A percentile compares a stretch with the other conserved stretches of the same genome.
Conservation (phyloP, 1,140 invertebrate genomes). For the Marisa cornuarietis region DNA sequence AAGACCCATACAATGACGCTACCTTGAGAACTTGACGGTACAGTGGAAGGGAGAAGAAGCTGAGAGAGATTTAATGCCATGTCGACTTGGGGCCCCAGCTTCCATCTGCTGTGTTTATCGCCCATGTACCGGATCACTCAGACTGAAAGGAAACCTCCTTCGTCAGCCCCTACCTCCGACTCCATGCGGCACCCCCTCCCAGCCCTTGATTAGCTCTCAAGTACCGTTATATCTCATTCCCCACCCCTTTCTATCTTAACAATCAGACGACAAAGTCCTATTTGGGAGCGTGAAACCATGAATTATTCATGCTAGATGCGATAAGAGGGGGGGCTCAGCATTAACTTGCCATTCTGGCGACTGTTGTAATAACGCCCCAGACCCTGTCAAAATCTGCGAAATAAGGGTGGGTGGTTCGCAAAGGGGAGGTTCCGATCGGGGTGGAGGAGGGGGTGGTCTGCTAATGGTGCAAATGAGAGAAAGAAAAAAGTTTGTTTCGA, state of each 20-base stretch:
- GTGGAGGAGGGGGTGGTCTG: background rate
- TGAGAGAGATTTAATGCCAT: conserved; percentile 5
- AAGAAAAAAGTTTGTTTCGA: conserved; percentile 1
- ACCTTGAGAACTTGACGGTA: background rate
- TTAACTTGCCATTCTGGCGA: background rate
- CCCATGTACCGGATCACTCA: background rate
- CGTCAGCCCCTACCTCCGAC: background rate
- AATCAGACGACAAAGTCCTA: background rate
- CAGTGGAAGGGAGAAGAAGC: background rate
- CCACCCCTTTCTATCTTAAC: background rate
- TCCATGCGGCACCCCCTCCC: background rate
- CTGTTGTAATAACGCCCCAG: background rate
- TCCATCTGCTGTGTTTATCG: conserved; percentile 12
- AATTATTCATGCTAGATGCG: conserved; percentile 20
- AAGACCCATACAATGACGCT: background rate
- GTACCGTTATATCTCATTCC: conserved; percentile 17
- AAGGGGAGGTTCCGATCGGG: background rate
- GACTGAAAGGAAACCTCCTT: background rate
- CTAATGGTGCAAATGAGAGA: background rate
- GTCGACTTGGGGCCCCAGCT: conserved; percentile 1
- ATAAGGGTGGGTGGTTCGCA: conserved; percentile 7
- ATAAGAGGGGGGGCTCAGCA: background rate
- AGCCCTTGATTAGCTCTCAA: conserved; percentile 5
- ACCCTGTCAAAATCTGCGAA: conserved; percentile 9
- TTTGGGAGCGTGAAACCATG: conserved; percentile 12